Conservation (phyloP, 2,797 vertebrate genomes). For the Mallotus villosus region DNA sequence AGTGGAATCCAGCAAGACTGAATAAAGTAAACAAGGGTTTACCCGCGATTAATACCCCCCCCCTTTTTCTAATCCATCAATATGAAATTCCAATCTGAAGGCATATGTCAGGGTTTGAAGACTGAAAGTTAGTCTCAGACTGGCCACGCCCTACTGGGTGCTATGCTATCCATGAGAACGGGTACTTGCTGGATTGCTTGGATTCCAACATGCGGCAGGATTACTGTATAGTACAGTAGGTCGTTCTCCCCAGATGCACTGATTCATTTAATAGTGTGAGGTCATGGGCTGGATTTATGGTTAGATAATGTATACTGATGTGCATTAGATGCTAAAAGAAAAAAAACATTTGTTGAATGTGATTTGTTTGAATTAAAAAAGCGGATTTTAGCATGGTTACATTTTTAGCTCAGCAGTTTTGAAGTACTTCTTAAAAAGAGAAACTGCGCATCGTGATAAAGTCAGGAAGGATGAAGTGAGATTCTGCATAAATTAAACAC, state of each 20-base stretch:
- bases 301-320: not conserved
- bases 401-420: not conserved
- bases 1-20: constrained; percentile 52
- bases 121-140: not conserved
- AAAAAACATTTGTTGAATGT: too few species aligned
- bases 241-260: not conserved
- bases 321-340: not conserved
- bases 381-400: not conserved
- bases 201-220: not conserved
- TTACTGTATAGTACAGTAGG: not conserved
- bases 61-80: constrained; percentile 34
- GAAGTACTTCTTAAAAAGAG: too few species aligned
- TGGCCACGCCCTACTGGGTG: not conserved
- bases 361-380: too few species aligned
- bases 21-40: constrained; percentile 65
- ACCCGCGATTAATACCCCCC: constrained; percentile 57
- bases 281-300: not conserved
- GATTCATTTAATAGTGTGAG: not conserved
- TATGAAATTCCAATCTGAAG: constrained; percentile 16
- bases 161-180: not conserved
- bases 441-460: too few species aligned
- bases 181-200: not conserved
- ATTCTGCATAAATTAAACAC: too few species aligned
- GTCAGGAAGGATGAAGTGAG: too few species aligned
- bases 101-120: constrained; percentile 18